Conservation (phyloP, 2,797 vertebrate genomes). For the Chelon auratus region DNA sequence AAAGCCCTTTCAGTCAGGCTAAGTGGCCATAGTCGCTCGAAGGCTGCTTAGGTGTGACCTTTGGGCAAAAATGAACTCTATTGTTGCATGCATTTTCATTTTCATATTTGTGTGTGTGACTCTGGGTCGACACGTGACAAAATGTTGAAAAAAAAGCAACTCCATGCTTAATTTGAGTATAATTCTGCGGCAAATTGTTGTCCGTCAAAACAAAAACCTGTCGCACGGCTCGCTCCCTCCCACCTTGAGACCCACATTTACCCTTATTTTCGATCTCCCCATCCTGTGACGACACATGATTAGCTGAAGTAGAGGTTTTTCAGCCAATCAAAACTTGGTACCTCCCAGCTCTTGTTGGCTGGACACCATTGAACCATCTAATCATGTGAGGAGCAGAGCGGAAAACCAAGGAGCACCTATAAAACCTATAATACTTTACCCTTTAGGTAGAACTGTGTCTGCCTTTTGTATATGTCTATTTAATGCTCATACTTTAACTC, state of each 20-base stretch:
- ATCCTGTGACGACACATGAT: not conserved
- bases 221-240: not conserved
- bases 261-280: not conserved
- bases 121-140: too few species aligned
- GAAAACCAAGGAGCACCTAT: not conserved
- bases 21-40: conserved; percentile 19
- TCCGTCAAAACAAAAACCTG: not conserved
- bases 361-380: not conserved
- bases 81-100: conserved; percentile 10
- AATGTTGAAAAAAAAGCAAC: too few species aligned
- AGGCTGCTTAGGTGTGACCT: conserved; percentile 37
- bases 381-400: not conserved
- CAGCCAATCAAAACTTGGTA: conserved; percentile 2
- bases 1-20: conserved; percentile 7
- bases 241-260: not conserved
- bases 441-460: not conserved
- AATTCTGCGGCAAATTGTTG: too few species aligned
- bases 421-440: not conserved
- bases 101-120: not conserved
- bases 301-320: conserved; percentile 2
- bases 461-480: not conserved
- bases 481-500: not conserved
- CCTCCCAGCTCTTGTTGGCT: not conserved
- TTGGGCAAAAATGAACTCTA: conserved; percentile 13
- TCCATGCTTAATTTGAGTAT: too few species aligned